Evolutionary conservation across 1,140 invertebrate genomes (phyloP).

Genomic region (Drosophila miranda): DNA sequence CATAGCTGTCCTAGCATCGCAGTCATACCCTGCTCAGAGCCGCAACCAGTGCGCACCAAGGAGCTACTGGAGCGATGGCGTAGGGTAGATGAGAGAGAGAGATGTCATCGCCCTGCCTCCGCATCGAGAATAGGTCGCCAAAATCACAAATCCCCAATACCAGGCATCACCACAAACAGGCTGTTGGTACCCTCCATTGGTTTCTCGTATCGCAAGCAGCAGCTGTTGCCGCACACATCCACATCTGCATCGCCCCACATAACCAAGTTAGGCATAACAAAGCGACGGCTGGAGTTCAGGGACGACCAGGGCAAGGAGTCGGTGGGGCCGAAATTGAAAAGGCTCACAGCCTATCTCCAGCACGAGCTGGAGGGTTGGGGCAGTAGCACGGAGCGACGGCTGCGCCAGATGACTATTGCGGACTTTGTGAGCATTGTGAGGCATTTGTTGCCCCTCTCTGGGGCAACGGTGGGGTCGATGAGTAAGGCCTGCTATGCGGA

Average conservation of each 20-base stretch:
- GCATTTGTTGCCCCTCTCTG: conserved; percentile 25
- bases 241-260: not conserved
- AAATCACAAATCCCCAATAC: conserved; percentile 3
- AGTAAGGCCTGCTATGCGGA: conserved; percentile 25
- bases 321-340: conserved; percentile 22
- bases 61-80: conserved; percentile 27
- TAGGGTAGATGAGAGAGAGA: not conserved
- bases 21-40: conserved; percentile 8
- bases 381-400: conserved; percentile 6
- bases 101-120: not conserved
- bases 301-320: not conserved
- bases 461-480: conserved; percentile 3
- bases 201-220: conserved; percentile 36
- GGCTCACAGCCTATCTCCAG: conserved; percentile 5
- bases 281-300: conserved; percentile 24
- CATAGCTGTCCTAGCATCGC: not conserved
- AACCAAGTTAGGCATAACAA: conserved; percentile 23
- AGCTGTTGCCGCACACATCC: conserved; percentile 3
- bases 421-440: conserved; percentile 43
- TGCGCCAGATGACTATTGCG: conserved; percentile 22
- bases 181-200: conserved; percentile 32
- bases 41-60: conserved; percentile 21
- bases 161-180: conserved; percentile 7
- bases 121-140: conserved; percentile 13
- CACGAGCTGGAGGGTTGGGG: conserved; percentile 11